Evolutionary conservation across 2,113 vertebrate genomes (phyloP), one percentile per base, ranked within the genome.

Genomic region (Tympanuchus pallidicinctus): DNA sequence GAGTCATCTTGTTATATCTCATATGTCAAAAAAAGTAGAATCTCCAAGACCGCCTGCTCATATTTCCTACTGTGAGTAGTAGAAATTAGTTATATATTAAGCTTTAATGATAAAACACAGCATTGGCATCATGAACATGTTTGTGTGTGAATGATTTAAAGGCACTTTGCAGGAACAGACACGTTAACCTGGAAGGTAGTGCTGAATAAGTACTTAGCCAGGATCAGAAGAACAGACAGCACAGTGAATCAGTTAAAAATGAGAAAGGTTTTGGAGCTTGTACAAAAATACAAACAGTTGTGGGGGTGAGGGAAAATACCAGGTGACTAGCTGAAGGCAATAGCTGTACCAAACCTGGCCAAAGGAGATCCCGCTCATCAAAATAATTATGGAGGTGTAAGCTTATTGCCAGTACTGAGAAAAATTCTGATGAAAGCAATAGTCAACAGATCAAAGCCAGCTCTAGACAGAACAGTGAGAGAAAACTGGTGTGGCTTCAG

Each of bases 291-390:
- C 79, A 71, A 71, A 67, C 42, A 54, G 36, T 0, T 42, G 54
- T 48, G 63, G 78, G 87, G 86, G 70, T 3, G 81, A 87, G 48
- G 42, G 52, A 80, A 59, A 21, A 59, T 66, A 5, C 3, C 88
- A 76, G 93, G 87, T 95, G 93, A 92, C 87, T 88, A 11, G 93
- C 94, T 94, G 82, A 91, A 92, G 89, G 87, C 88, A 73, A 80
- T 15, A 57, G 30, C 21, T 30, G 63, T 40, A 86, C 56, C 38
- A 43, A 1, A 25, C 78, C 71, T 52, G 82, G 78, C 78, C 43
- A 89, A 69, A 89, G 54, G 48, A 70, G 64, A 63, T 66, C 66
- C 75, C 59, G 82, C 86, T 79, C 63, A 73, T 82, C 56, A 40
- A 76, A 88, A 66, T 76, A 82, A 79, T 87, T 36, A 72, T 5